Percentiles rank a stretch among this genome's conserved stretches.
These are phyloP conservation scores for Pteruthius melanotis DNA, from an alignment of 2,113 vertebrate species.

Conservation along the genomic window DNA sequence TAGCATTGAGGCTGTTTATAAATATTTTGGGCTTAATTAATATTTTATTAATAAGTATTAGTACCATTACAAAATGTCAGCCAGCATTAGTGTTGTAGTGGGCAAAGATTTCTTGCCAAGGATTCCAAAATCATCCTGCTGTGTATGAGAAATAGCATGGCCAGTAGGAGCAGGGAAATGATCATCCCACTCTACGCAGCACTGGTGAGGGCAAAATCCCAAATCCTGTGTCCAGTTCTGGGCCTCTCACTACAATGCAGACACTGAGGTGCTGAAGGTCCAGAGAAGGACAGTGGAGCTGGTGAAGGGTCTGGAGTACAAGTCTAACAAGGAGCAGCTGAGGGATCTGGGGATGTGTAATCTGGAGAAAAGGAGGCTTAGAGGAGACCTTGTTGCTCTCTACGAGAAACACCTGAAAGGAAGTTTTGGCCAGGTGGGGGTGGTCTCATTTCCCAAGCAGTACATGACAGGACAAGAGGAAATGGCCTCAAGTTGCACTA, in stretches of 20 bases:
- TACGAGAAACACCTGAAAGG: background rate
- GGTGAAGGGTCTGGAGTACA: background rate
- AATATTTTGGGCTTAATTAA: background rate
- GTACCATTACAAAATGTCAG: background rate
- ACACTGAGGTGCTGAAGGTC: background rate
- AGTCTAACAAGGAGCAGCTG: background rate
- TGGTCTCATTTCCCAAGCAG: background rate
- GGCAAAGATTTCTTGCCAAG: background rate
- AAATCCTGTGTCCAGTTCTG: background rate
- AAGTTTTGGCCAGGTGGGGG: background rate
- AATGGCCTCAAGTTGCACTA: background rate
- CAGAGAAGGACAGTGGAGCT: fast-evolving
- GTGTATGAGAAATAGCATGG: background rate
- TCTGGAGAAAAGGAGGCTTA: background rate
- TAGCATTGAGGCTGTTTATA: background rate
- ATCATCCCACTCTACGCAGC: fast-evolving
- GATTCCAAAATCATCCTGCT: background rate
- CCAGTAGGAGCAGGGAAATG: background rate
- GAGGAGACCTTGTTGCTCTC: background rate
- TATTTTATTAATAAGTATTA: background rate
- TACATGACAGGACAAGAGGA: background rate
- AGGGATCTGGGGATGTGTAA: background rate
- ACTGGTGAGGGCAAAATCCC: too few species aligned
- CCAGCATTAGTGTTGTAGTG: background rate
- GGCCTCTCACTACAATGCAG: background rate